phyloP scores from a whole-genome alignment of 2,113 vertebrate genomes.

The Helogale parvula region DNA sequence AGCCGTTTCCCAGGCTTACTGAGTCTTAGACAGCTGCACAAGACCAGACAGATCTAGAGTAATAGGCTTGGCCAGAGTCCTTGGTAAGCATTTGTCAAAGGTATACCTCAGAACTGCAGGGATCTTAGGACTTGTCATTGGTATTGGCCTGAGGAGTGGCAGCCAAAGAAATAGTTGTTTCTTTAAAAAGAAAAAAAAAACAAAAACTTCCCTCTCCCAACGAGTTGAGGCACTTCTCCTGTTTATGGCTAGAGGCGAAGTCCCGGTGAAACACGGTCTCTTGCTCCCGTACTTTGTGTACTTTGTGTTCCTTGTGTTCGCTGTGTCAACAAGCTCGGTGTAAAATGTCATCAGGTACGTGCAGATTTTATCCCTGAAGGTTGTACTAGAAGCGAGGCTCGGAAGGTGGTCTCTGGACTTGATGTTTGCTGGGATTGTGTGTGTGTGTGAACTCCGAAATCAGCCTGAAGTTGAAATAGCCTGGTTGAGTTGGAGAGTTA shows the following conservation, averaged over 20 bases:
- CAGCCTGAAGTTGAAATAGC: background rate
- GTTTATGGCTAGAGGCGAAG: background rate
- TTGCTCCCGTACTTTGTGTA: background rate
- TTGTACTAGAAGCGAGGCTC: background rate
- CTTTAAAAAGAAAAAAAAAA: background rate
- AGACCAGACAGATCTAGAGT: background rate
- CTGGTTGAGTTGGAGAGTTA: conserved; percentile 1
- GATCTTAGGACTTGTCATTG: background rate
- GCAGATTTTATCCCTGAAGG: background rate
- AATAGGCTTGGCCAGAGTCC: background rate
- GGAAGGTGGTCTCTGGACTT: background rate
- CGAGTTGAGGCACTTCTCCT: background rate
- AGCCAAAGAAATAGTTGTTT: background rate
- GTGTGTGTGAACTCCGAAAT: background rate
- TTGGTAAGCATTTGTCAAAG: background rate
- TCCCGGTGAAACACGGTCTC: background rate
- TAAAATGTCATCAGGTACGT: too few relatives aligned
- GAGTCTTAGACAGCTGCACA: background rate
- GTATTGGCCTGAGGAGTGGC: background rate
- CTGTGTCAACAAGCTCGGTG: background rate
- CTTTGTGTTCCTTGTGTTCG: too few relatives aligned
- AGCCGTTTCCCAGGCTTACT: background rate
- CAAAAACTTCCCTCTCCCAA: background rate
- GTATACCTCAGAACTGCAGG: background rate
- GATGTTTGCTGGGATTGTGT: background rate